Base-by-base conservation (phyloP, 2,888 invertebrate genomes). In the Galeopsomyia nigrocyanea region DNA sequence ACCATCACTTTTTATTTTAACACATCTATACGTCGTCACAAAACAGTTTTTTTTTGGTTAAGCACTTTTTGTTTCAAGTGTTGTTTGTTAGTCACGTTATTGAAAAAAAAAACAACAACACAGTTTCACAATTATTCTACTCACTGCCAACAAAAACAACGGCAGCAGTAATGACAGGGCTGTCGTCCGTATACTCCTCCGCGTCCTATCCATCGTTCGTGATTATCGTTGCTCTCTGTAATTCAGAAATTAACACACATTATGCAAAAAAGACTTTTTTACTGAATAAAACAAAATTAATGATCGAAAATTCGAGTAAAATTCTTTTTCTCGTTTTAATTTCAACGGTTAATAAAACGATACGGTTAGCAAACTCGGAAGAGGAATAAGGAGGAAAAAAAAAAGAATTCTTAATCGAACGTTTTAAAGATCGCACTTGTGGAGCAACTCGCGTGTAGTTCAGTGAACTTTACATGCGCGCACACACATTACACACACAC, bases 201-300 rank as follows among this genome's bases (percentile, higher is more conserved):
- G 79, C 84, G 84, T 85, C 81, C 82, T 84, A 79, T 85, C 86
- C 86, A 86, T 86, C 79, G 74, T 81, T 74, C 71, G 73, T 77
- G 75, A 70, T 74, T 77, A 47, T 61, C 26, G 55, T 58, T 80
- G 77, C 77, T 77, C 75, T 81, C 83, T 83, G 81, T 56, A 82
- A 83, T 71, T 61, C 62, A 75, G 31, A 75, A 39, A 64, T 49
- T 7, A 39, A 39, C 7, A 39, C 7, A 10, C 1, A 39, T 39
- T 39, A 39, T 39, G 5, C 26, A 26, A 26, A 26, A 31, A 39
- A 39, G 13, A 39, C 39, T 39, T 3, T 39, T 3, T 39, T 13
- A 39, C 39, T 10, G 7, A 39, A 39, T 9, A 39, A 39, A 39
- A 39, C 39, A 39, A 39, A 39, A 39, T 39, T 39, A 39, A 39